Percentiles rank a stretch among this genome's conserved stretches.
phyloP scores from a whole-genome alignment of 2,113 vertebrate species.

The Alces alces region DNA sequence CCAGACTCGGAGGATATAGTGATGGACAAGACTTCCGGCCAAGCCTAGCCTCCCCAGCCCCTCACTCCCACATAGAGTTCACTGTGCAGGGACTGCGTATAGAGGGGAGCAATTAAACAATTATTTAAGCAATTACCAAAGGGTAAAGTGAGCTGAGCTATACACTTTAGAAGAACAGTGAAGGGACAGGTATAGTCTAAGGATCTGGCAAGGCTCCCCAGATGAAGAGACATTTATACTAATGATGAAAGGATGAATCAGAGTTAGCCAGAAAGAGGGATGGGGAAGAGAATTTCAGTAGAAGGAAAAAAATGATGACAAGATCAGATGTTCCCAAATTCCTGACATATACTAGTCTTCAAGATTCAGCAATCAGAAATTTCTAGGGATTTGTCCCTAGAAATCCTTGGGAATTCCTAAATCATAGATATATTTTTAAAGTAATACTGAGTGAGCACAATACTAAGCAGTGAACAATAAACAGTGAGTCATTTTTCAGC shows the following conservation, averaged over 20 bases:
- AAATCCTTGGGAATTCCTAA: neutral
- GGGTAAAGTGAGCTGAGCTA: neutral
- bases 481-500: neutral
- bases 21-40: neutral
- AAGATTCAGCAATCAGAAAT: neutral
- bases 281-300: neutral
- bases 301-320: neutral
- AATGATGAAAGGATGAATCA: neutral
- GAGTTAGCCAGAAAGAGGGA: neutral
- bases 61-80: neutral
- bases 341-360: neutral
- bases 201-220: neutral
- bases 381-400: neutral
- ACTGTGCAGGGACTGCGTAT: neutral
- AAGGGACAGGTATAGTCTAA: neutral
- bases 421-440: neutral
- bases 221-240: neutral
- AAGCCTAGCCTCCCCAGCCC: neutral
- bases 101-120: neutral
- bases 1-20: neutral
- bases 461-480: neutral
- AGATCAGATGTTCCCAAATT: neutral
- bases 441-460: neutral
- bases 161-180: neutral
- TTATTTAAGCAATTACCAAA: neutral